These are phyloP conservation scores for Calephelis virginiensis DNA, from an alignment of 1,140 invertebrate genomes.

Conservation along the genomic window DNA sequence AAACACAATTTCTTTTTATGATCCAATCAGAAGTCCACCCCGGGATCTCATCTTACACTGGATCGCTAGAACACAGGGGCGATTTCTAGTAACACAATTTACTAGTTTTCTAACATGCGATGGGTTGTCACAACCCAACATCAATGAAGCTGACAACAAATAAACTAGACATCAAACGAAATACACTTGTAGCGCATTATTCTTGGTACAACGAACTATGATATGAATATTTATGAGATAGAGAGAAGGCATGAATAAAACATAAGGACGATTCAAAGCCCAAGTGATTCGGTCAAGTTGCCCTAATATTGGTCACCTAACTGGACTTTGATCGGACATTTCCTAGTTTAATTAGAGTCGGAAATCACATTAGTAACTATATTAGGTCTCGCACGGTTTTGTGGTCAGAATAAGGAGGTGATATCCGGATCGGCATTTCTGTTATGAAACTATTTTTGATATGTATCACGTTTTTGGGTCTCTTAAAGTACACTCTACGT, in stretches of 20 bases:
- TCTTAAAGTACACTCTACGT: too few relatives aligned
- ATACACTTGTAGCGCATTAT: slow-evolving; percentile 12
- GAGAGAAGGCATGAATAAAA: slow-evolving; percentile 2
- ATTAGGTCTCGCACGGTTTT: background rate
- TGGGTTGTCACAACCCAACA: too few relatives aligned
- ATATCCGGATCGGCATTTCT: too few relatives aligned
- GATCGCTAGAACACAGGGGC: too few relatives aligned
- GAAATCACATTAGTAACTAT: background rate
- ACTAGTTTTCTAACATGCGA: too few relatives aligned
- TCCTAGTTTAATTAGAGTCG: background rate
- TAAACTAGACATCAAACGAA: background rate
- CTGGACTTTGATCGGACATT: background rate
- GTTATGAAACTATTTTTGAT: too few relatives aligned
- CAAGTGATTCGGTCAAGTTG: background rate
- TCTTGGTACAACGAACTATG: slow-evolving; percentile 7
- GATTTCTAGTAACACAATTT: too few relatives aligned
- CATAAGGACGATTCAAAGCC: background rate
- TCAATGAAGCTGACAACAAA: too few relatives aligned
- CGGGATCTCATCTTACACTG: too few relatives aligned
- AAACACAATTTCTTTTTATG: too few relatives aligned
- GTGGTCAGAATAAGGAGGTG: background rate
- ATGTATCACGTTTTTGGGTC: too few relatives aligned
- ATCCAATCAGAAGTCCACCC: too few relatives aligned
- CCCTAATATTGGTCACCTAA: slow-evolving; percentile 4
- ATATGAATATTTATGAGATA: slow-evolving; percentile 12